phyloP scores from a whole-genome alignment of 2,797 vertebrate species.

The Gymnocypris eckloni region DNA sequence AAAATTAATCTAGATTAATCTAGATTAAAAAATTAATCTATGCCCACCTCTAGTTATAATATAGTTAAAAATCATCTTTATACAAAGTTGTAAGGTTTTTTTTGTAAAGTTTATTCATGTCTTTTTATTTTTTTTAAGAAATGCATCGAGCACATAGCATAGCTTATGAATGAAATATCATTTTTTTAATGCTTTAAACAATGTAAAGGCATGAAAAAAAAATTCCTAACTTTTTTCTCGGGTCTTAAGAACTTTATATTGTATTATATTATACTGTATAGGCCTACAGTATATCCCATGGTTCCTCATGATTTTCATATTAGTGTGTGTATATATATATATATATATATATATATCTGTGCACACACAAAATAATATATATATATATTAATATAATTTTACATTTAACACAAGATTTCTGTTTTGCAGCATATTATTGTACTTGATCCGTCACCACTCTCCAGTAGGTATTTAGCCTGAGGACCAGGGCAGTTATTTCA shows the following conservation, averaged over 20 bases:
- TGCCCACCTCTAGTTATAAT: no score
- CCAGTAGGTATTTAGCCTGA: constrained; percentile 42
- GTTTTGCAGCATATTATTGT: neutral
- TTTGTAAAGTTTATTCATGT: no score
- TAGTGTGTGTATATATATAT: neutral
- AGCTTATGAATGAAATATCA: no score
- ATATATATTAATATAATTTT: neutral
- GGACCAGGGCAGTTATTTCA: constrained; percentile 26
- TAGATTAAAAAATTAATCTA: no score
- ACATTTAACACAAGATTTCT: constrained; percentile 3
- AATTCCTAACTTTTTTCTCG: no score
- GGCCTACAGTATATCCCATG: neutral
- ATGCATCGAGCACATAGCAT: no score
- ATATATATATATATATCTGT: neutral
- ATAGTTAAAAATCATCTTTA: no score
- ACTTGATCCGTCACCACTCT: neutral
- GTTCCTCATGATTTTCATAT: neutral
- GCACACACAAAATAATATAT: neutral
- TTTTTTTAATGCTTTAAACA: no score
- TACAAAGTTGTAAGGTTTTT: no score
- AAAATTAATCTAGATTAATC: no score
- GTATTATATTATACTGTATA: neutral
- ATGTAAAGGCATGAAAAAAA: no score
- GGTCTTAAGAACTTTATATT: neutral
- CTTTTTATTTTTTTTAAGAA: no score